phyloP scores from a whole-genome alignment of 2,888 invertebrate species.

The Lepetodrilus schrolli region DNA sequence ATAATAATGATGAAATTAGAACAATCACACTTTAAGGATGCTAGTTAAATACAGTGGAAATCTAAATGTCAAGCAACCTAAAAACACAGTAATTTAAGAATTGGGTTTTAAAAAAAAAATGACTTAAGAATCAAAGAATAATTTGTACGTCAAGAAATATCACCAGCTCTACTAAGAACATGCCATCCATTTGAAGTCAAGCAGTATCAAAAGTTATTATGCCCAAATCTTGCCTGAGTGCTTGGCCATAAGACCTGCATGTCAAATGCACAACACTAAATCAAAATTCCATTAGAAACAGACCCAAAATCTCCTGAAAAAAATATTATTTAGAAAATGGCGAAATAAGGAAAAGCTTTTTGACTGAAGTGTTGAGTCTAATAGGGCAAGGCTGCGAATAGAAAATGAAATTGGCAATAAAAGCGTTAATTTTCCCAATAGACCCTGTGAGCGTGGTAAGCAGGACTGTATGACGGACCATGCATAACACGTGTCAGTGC shows the following conservation, averaged over 20 bases:
- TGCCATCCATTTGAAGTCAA: neutral
- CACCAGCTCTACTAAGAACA: neutral
- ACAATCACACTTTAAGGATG: too few species aligned
- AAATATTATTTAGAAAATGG: conserved; percentile 23
- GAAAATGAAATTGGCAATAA: conserved; percentile 24
- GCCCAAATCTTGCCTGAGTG: conserved; percentile 1
- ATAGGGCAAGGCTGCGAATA: neutral
- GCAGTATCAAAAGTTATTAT: neutral
- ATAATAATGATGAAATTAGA: too few species aligned
- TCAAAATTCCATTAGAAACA: conserved; percentile 23
- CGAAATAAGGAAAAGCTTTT: conserved; percentile 17
- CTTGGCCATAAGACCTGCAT: neutral
- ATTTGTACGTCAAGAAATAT: conserved; percentile 15
- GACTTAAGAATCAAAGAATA: conserved; percentile 6
- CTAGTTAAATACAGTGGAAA: too few species aligned
- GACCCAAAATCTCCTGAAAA: neutral
- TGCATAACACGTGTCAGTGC: neutral
- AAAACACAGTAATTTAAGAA: neutral
- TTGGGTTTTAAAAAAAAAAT: neutral
- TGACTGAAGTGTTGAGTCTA: conserved; percentile 12
- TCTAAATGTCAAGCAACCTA: too few species aligned
- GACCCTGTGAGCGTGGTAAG: neutral
- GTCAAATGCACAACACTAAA: conserved; percentile 9
- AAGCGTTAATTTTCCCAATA: conserved; percentile 19
- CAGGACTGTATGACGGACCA: neutral